Evolutionary conservation across 1,140 invertebrate genomes (phyloP), one percentile per base, ranked within the genome.

Genomic region (Lepidurus apus): DNA sequence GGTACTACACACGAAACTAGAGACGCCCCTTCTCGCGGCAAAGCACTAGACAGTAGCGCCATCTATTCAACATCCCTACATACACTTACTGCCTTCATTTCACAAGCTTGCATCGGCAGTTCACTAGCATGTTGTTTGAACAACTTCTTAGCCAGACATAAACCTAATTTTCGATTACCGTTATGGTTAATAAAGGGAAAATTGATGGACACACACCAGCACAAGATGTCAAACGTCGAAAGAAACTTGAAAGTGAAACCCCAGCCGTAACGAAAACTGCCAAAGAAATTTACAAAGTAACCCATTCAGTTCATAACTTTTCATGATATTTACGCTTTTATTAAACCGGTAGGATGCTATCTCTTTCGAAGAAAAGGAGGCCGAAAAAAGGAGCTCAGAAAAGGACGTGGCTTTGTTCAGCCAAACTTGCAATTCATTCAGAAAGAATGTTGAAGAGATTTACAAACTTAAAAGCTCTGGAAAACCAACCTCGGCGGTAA

Each of bases 321-420:
- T n/a, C n/a, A n/a, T n/a, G n/a, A n/a, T n/a, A n/a, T n/a, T n/a
- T n/a, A 42, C 34, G 8, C 34, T 24, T 75, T 47, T n/a, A 26
- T 7, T 21, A 26, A 47, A 17, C 21, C 34, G 9, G 21, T 77
- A 79, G 79, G 74, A 79, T 21, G 75, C 43, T 43, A 78, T 77
- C 13, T 34, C 65, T 24, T 47, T 79, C 77, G 79, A 79, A 74
- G 79, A 79, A 45, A 44, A 79, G 42, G 79, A 79, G 43, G 79
- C 47, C 17, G 42, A 42, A 42, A 24, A 26, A 42, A 9, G 75
- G 17, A 77, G 44, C 34, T 53, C 73, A 11, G 79, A 79, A 8
- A 73, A 73, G 7, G 79, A 79, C 26, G 17, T 79, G 42, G 42
- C 73, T 45, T 43, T 79, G 17, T 79, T 79, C 75, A 53, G 42